Evolutionary conservation across 2,113 vertebrate species (phyloP), one percentile per base, ranked within the genome.

Genomic region (Vulpes lagopus): DNA sequence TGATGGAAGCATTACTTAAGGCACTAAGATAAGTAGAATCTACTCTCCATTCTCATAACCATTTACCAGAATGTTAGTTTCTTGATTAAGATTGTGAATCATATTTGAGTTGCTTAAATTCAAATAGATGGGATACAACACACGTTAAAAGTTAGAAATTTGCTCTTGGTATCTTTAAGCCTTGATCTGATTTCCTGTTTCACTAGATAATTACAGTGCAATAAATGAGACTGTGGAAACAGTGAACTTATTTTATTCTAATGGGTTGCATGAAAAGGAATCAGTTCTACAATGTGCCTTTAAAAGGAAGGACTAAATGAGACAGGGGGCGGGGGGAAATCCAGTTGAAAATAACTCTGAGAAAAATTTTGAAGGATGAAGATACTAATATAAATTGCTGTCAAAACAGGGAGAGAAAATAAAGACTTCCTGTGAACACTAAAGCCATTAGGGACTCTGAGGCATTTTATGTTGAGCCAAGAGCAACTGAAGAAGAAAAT

Each of bases 321-420:
- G 16, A 65, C 0, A 51, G 22, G 11, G 57, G 22, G 11, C 4
- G 32, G 10, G 1, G 38, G n/a, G 79, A 51, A 51, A 69, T 32
- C 6, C 17, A 91, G 19, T 71, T 83, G 43, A 87, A 95, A 74
- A 55, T 86, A 93, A 60, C 43, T 43, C 16, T 78, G 69, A 69
- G 49, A 82, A 53, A 80, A 55, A 35, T 60, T 15, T 11, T 64
- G 38, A 83, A 67, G 20, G 2, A 81, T 59, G 17, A 94, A 17
- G 8, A 4, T 69, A 51, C 43, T 89, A 35, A 91, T 79, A 20
- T 80, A 83, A 89, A 51, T 71, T 94, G 35, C 10, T 89, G 15
- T 95, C 35, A 87, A 89, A 57, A 81, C 35, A 65, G 4, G 49
- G 49, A 83, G 38, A 76, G 32, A 91, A 95, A 93, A 79, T 95